phyloP scores from a whole-genome alignment of 2,888 invertebrate genomes.

The Trilocha varians region DNA sequence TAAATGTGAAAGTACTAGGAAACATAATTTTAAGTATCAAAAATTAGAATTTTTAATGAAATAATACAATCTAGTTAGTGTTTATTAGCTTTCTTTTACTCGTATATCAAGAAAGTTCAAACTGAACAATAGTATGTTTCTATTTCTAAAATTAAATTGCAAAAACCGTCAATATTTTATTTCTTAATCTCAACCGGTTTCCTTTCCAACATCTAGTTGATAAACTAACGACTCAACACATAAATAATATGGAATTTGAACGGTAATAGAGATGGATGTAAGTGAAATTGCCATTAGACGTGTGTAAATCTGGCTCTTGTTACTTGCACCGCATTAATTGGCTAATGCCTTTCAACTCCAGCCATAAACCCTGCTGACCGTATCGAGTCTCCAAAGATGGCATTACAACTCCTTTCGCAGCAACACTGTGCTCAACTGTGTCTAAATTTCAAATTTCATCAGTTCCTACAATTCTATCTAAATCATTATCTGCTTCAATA shows the following conservation, averaged over 20 bases:
- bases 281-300: slow-evolving; percentile 24
- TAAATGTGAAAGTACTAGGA: not conserved
- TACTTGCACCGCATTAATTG: slow-evolving; percentile 49
- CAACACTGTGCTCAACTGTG: slow-evolving; percentile 16
- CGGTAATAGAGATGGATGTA: slow-evolving; percentile 20
- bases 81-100: too few species aligned
- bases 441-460: slow-evolving; percentile 2
- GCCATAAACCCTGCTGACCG: slow-evolving; percentile 47
- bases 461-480: not conserved
- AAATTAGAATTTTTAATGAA: not conserved
- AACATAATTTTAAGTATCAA: not conserved
- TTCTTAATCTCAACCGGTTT: not conserved
- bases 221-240: not conserved
- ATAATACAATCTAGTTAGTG: too few species aligned
- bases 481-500: not conserved
- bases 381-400: slow-evolving; percentile 40
- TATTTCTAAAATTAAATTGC: too few species aligned
- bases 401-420: slow-evolving; percentile 6
- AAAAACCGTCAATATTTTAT: too few species aligned
- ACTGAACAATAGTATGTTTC: too few species aligned
- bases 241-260: slow-evolving; percentile 4
- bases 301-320: slow-evolving; percentile 38
- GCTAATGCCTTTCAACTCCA: slow-evolving; percentile 29
- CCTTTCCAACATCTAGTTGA: not conserved
- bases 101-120: too few species aligned